Base-by-base conservation (phyloP, 2,888 invertebrate genomes). In the Ennomos fuscantarius region DNA sequence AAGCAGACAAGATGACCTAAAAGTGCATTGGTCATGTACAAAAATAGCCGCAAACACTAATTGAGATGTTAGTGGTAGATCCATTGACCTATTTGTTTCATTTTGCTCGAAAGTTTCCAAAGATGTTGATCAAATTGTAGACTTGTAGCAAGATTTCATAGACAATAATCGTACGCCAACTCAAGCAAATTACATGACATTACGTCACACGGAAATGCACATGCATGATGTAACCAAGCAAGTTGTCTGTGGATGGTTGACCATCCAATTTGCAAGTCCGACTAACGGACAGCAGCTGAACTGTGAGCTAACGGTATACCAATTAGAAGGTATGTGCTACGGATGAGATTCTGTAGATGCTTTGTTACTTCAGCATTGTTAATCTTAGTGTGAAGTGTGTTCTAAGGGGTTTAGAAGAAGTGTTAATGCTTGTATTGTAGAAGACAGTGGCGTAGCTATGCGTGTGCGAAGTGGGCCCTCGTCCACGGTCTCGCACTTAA, bases 21-120 rank as follows among this genome's bases (percentile, higher is more conserved):
- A 57, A 56, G 47, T 57, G 57, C 57, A 57, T 44, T 40, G 52
- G 48, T 57, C 57, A 52, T 40, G 44, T 43, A 44, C 53, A 48
- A 57, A 57, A 52, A 57, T 57, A 57, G 47, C 31, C 51, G 2
- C 50, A 42, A 51, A 11, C 48, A 48, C 15, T 57, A 57, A 57
- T 57, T 57, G 57, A 37, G 5, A 41, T 15, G 46, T 42, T 35
- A 34, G 41, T 34, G 47, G 8, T 39, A 41, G 49, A 31, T 2
- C 8, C 40, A 42, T 33, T 13, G 48, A 44, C 47, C 54, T 48
- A 54, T 12, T 55, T 55, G 32, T 53, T 43, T 47, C 37, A 37
- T 53, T 24, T 24, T 34, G 15, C 3, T 24, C 24, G 24, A 24
- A 6, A 24, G 5, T 3, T 24, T 1, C 6, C 24, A 24, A 24